Conservation (phyloP, 2,888 invertebrate species). For the Aphelenchoides bicaudatus region DNA sequence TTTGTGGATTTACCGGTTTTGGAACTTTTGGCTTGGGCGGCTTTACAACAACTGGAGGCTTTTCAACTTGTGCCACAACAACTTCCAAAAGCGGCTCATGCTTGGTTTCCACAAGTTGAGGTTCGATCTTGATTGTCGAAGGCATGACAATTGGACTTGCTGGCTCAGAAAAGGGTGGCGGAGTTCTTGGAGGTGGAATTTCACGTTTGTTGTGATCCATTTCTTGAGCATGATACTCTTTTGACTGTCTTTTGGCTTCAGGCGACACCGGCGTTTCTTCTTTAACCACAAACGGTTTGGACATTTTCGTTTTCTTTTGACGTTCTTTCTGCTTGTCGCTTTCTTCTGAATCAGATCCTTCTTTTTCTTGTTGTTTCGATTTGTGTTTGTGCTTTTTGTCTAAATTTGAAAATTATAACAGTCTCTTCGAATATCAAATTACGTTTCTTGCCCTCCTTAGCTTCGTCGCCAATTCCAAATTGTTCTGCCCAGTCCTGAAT, state of each 20-base stretch:
- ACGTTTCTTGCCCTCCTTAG: background rate
- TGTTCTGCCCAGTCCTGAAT: conserved; percentile 14
- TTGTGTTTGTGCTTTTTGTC: background rate
- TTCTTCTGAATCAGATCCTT: background rate
- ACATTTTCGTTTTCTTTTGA: no score
- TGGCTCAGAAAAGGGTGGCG: no score
- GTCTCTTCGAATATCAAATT: background rate
- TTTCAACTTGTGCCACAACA: no score
- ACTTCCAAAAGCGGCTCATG: background rate
- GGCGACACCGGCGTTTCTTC: no score
- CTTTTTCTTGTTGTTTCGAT: background rate
- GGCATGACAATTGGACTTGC: no score
- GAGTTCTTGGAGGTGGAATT: no score
- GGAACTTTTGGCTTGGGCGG: background rate
- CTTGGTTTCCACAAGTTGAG: background rate
- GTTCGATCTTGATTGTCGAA: no score
- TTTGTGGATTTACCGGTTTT: no score
- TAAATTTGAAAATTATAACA: background rate
- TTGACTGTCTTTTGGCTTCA: no score
- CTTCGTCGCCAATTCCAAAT: background rate
- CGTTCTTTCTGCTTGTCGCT: background rate
- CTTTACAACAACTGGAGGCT: background rate
- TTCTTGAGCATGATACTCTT: no score
- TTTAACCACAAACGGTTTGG: no score
- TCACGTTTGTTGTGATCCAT: no score